A percentile compares a stretch with the other conserved stretches of the same genome.
phyloP scores from a whole-genome alignment of 2,888 invertebrate genomes.

The Drosophila affinis region DNA sequence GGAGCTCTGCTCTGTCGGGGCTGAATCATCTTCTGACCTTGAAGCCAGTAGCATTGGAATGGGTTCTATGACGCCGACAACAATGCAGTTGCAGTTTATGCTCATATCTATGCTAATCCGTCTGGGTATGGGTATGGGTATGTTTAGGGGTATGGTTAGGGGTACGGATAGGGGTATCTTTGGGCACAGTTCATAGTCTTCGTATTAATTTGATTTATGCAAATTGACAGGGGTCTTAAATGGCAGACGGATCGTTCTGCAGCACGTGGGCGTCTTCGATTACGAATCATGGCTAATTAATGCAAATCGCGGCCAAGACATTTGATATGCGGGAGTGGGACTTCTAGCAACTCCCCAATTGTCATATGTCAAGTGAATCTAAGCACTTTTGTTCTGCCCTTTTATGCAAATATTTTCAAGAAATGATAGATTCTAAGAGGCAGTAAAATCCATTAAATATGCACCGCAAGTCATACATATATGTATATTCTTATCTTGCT shows the following conservation, averaged over 20 bases:
- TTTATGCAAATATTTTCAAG: not conserved
- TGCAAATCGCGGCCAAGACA: conserved; percentile 42
- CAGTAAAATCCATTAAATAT: too few species aligned
- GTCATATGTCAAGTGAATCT: conserved; percentile 18
- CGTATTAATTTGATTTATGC: conserved; percentile 54
- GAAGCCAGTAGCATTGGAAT: not conserved
- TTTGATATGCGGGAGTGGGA: conserved; percentile 37
- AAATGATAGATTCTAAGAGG: not conserved
- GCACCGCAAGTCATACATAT: too few species aligned
- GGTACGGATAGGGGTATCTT: not conserved
- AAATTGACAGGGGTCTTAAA: conserved; percentile 47
- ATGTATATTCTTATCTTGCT: too few species aligned
- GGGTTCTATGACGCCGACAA: not conserved
- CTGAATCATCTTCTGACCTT: conserved; percentile 31
- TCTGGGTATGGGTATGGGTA: conserved; percentile 54
- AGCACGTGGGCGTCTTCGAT: conserved; percentile 36
- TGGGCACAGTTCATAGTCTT: conserved; percentile 48
- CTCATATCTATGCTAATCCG: conserved; percentile 55
- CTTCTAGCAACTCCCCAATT: conserved; percentile 18
- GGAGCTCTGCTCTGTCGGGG: conserved; percentile 25
- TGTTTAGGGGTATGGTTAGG: not conserved
- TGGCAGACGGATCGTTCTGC: conserved; percentile 58
- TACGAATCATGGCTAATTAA: conserved; percentile 51
- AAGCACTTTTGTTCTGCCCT: conserved; percentile 5
- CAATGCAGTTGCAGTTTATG: conserved; percentile 7